Conservation (phyloP, 2,888 invertebrate species). For the Drosophila limbata region DNA sequence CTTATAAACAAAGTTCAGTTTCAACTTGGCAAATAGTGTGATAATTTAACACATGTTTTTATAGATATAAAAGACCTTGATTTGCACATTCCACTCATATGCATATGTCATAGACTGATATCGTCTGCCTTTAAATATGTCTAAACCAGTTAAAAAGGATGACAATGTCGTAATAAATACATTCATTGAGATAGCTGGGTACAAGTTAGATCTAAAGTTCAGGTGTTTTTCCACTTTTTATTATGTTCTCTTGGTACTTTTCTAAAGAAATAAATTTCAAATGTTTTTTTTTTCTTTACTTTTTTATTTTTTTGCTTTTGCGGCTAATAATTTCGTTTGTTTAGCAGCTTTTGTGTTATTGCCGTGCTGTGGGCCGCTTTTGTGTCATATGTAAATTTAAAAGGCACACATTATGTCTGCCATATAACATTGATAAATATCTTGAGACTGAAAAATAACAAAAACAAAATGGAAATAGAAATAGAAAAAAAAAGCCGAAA, state of each 20-base stretch:
- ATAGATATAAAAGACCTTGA: neutral
- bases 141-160: constrained; percentile 11
- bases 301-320: constrained; percentile 38
- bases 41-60: neutral
- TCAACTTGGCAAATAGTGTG: neutral
- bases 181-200: neutral
- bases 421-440: constrained; percentile 45
- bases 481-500: constrained; percentile 2
- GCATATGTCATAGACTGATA: neutral
- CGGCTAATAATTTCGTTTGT: constrained; percentile 60
- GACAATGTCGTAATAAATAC: constrained; percentile 13
- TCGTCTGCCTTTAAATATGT: neutral
- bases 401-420: constrained; percentile 46
- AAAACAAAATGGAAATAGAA: constrained; percentile 5
- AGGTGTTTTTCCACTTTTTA: constrained; percentile 30
- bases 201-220: constrained; percentile 12
- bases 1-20: neutral
- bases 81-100: neutral
- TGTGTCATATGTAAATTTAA: constrained; percentile 68
- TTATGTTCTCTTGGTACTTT: constrained; percentile 8
- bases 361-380: constrained; percentile 43
- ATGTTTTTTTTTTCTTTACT: constrained; percentile 9
- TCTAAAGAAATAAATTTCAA: constrained; percentile 27
- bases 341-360: constrained; percentile 45
- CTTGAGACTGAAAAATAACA: constrained; percentile 8